Conservation (phyloP, 2,797 vertebrate species). For the Agapornis canus region DNA sequence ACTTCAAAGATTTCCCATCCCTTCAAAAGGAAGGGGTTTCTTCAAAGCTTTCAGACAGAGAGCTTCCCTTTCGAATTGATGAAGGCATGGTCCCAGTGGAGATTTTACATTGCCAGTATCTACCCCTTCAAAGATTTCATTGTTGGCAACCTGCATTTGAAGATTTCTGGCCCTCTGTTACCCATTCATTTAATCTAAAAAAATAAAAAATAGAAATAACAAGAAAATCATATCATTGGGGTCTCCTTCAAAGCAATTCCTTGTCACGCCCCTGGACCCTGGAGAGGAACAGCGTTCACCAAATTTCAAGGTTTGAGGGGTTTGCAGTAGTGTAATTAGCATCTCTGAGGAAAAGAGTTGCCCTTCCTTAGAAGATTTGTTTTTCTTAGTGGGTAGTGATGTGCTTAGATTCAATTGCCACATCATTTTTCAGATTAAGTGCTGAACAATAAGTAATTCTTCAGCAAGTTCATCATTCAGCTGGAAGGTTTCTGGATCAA, state of each 20-base stretch:
- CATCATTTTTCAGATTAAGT: slow-evolving; percentile 51
- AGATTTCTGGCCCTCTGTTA: slow-evolving; percentile 64
- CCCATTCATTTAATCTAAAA: slow-evolving; percentile 26
- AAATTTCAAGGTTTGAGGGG: neutral
- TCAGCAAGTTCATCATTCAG: neutral
- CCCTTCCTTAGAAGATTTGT: slow-evolving; percentile 26
- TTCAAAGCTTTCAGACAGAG: slow-evolving; percentile 66
- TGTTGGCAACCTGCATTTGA: slow-evolving; percentile 64
- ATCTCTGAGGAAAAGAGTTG: neutral
- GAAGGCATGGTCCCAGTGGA: slow-evolving; percentile 62
- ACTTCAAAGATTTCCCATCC: slow-evolving; percentile 68
- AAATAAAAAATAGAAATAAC: neutral
- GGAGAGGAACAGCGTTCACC: neutral
- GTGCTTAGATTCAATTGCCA: slow-evolving; percentile 31
- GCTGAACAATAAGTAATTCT: neutral
- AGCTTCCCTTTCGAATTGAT: slow-evolving; percentile 59
- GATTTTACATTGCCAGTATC: slow-evolving; percentile 29
- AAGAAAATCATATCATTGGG: slow-evolving; percentile 11
- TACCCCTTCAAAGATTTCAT: slow-evolving; percentile 67
- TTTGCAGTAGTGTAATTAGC: slow-evolving; percentile 45
- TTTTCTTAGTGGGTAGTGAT: slow-evolving; percentile 39
- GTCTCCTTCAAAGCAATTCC: slow-evolving; percentile 60
- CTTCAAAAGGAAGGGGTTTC: slow-evolving; percentile 51
- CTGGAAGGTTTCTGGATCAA: neutral
- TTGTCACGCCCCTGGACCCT: neutral